These are phyloP conservation scores for Enteromius mattozi DNA, from an alignment of 2,797 vertebrate species.

Conservation along the genomic window DNA sequence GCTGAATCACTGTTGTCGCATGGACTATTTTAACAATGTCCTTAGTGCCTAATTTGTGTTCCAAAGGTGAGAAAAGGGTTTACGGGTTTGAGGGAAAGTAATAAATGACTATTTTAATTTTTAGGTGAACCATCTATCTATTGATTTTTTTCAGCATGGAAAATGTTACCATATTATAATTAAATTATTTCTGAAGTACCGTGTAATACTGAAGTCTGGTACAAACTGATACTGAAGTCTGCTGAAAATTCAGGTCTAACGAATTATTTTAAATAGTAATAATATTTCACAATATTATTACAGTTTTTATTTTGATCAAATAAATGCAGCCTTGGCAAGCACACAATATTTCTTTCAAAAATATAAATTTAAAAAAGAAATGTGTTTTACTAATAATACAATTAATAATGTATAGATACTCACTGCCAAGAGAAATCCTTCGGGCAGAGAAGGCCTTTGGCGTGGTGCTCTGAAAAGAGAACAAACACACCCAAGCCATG, in stretches of 20 bases:
- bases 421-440: constrained; percentile 90
- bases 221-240: background rate
- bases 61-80: background rate
- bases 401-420: constrained; percentile 68
- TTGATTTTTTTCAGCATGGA: background rate
- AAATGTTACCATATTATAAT: background rate
- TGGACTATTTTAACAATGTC: background rate
- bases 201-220: background rate
- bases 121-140: background rate
- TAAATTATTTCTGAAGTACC: background rate
- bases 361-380: background rate
- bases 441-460: constrained; percentile 88
- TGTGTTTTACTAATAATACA: background rate
- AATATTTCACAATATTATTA: background rate
- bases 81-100: background rate
- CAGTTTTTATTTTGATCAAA: background rate
- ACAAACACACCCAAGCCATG: constrained; percentile 68
- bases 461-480: constrained; percentile 78
- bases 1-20: background rate
- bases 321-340: background rate
- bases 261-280: background rate
- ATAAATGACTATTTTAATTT: background rate
- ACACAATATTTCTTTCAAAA: background rate
- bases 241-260: background rate
- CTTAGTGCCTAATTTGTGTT: background rate